phyloP scores from a whole-genome alignment of 1,140 invertebrate genomes.

The Musca domestica region DNA sequence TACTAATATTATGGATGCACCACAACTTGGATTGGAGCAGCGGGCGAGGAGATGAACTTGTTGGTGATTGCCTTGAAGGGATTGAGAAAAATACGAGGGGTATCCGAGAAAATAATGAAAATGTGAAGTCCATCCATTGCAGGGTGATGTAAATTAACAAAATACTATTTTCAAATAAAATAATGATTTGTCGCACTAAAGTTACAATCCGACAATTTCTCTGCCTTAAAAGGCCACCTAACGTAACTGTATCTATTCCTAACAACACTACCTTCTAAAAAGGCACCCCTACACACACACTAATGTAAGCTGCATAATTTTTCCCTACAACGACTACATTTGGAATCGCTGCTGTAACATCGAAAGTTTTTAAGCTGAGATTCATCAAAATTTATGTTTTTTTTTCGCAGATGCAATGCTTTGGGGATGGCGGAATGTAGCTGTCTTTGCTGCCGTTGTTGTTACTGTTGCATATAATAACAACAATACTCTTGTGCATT shows the following conservation, averaged over 20 bases:
- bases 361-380: slow-evolving; percentile 9
- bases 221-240: too few species aligned
- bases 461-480: background rate
- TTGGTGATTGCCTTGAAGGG: too few species aligned
- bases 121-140: background rate
- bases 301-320: background rate
- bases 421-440: background rate
- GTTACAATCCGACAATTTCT: too few species aligned
- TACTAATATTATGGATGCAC: background rate
- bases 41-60: background rate
- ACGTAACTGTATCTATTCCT: too few species aligned
- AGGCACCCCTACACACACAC: background rate
- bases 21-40: too few species aligned
- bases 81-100: too few species aligned
- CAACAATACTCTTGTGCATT: background rate
- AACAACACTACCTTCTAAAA: background rate
- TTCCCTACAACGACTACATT: background rate
- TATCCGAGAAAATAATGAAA: too few species aligned
- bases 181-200: too few species aligned
- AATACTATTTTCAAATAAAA: too few species aligned
- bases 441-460: background rate
- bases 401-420: background rate
- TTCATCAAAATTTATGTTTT: slow-evolving; percentile 20
- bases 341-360: background rate
- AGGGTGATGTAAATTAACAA: background rate